A percentile compares a stretch with the other conserved stretches of the same genome.
These are phyloP conservation scores for Pollachius pollachius DNA, from an alignment of 2,113 vertebrate species.

Conservation along the genomic window DNA sequence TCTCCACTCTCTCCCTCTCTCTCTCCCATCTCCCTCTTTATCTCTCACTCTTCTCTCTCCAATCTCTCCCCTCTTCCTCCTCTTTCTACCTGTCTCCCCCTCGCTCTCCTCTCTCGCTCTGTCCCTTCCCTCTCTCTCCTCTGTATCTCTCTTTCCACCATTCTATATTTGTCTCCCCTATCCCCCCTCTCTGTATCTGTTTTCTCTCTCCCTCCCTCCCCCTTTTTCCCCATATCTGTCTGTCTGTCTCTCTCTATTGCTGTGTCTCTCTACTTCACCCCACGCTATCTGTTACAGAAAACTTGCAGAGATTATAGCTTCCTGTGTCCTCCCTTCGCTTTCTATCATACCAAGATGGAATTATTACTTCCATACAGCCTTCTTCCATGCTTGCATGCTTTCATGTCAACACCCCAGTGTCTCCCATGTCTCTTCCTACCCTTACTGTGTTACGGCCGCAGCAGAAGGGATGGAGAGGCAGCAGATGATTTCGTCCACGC, in stretches of 20 bases:
- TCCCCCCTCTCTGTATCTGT: not conserved
- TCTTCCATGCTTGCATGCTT: no score
- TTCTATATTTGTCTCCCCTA: not conserved
- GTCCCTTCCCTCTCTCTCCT: not conserved
- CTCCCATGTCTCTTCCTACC: no score
- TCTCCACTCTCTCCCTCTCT: slow-evolving; percentile 1
- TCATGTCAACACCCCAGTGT: no score
- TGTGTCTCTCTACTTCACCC: not conserved
- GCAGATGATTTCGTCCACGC: slow-evolving; percentile 63
- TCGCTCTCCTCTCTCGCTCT: not conserved
- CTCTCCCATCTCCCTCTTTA: not conserved
- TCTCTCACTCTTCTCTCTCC: no score
- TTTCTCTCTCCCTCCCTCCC: not conserved
- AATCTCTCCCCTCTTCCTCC: not conserved
- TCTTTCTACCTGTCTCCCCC: not conserved
- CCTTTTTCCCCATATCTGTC: slow-evolving; percentile 4
- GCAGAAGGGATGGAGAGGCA: slow-evolving; percentile 28
- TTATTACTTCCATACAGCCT: no score
- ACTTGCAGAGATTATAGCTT: no score
- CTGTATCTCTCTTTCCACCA: no score
- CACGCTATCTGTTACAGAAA: no score
- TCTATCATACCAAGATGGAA: no score
- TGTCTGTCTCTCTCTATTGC: slow-evolving; percentile 15
- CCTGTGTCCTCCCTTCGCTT: no score
- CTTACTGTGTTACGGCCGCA: slow-evolving; percentile 14